Conservation (phyloP, 2,797 vertebrate species). For the Netta rufina region DNA sequence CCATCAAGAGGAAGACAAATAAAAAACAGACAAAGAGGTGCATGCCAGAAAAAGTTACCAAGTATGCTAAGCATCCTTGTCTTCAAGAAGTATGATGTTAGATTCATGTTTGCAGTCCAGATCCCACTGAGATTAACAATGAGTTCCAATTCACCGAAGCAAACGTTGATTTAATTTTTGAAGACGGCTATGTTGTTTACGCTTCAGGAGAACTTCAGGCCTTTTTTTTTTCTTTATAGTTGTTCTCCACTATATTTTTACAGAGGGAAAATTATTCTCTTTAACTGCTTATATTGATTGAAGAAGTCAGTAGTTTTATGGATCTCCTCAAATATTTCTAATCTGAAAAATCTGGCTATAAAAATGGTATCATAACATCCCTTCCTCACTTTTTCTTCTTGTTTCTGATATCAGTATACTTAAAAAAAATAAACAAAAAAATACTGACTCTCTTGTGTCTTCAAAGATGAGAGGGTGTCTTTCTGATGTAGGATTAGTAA, state of each 20-base stretch:
- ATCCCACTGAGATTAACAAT: slow-evolving; percentile 2
- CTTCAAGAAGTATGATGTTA: not conserved
- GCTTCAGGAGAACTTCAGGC: slow-evolving; percentile 1
- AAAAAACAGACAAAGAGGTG: not conserved
- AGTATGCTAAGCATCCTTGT: not conserved
- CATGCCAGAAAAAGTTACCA: slow-evolving; percentile 11
- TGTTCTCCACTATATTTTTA: not conserved
- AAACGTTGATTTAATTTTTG: slow-evolving; percentile 36
- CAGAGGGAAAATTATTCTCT: not conserved
- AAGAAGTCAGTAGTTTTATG: not conserved
- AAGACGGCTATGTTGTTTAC: not conserved
- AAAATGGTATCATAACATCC: not conserved
- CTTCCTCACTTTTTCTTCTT: not conserved
- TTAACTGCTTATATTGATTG: not conserved
- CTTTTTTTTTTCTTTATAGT: not conserved
- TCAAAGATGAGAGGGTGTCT: not conserved
- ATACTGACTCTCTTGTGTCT: not conserved
- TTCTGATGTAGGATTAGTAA: not conserved
- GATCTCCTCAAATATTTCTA: not conserved
- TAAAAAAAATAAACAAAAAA: not conserved
- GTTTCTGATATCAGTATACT: not conserved
- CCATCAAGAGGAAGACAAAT: not conserved
- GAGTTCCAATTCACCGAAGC: not conserved
- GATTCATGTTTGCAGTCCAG: not conserved
- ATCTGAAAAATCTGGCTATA: not conserved